Evolutionary conservation across 2,888 invertebrate species (phyloP), one percentile per base, ranked within the genome.

Genomic region (Parelbella ahira): DNA sequence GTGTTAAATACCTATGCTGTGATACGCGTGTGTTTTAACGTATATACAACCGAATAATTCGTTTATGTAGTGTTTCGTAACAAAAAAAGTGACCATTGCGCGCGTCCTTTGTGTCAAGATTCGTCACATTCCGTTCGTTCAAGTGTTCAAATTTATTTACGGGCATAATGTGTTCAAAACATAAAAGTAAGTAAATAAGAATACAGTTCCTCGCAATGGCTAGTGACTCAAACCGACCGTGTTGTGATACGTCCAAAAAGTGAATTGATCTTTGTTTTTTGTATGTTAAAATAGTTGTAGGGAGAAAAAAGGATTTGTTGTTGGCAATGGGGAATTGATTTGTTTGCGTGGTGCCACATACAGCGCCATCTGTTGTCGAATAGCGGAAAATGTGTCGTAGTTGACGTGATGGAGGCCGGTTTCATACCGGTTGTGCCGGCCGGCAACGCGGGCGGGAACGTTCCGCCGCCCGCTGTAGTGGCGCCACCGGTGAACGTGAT

Each of bases 401-500:
- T 21, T 71, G 63, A 65, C 50, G 47, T 44, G 37, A 88, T 88
- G 88, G 87, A 88, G 60, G 87, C 82, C 66, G 88, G 88, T 50
- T 88, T 67, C 45, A 86, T 88, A 65, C 84, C 86, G 74, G 83
- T 69, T 46, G 63, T 60, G 32, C 55, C 56, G 36, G 65, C 56
- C 42, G 58, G 56, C 46, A 60, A 50, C 38, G 65, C 54, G 28
- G 70, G 65, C 19, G 60, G 60, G 18, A 55, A 50, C 41, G 60
- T 62, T 53, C 67, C 70, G 57, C 68, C 71, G 49, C 53, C 60
- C 46, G 50, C 70, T 54, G 68, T 78, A 37, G 65, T 76, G 76
- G 80, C 89, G 75, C 81, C 88, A 65, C 86, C 87, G 48, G 88
- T 87, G 59, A 92, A 93, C 66, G 90, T 94, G 30, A 89, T 94